Percentiles rank a stretch among this genome's conserved stretches.
Conservation (phyloP, 2,888 invertebrate species). For the Cheilosia vulpina region DNA sequence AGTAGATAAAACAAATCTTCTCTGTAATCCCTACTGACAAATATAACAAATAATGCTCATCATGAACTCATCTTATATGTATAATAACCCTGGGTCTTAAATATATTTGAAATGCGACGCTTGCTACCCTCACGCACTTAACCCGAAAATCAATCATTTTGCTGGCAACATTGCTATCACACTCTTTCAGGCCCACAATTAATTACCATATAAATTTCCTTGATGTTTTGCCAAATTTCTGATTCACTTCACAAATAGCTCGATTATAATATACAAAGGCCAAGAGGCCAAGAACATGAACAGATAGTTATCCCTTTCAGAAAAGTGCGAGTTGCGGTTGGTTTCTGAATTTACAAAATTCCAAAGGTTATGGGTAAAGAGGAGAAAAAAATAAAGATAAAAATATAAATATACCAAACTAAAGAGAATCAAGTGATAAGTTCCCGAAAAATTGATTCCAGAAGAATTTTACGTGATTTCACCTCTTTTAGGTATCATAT, state of each 20-base stretch:
- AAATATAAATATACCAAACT: constrained; percentile 22
- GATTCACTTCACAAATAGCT: constrained; percentile 54
- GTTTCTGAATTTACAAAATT: constrained; percentile 42
- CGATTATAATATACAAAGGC: constrained; percentile 24
- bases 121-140: constrained; percentile 45
- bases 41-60: constrained; percentile 50
- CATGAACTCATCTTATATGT: constrained; percentile 13
- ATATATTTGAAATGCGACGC: constrained; percentile 18
- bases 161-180: constrained; percentile 32
- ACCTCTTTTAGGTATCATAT: not conserved
- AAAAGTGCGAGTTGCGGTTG: constrained; percentile 40
- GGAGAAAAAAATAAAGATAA: constrained; percentile 10
- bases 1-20: constrained; percentile 18
- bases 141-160: constrained; percentile 56
- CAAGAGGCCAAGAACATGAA: constrained; percentile 11
- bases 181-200: constrained; percentile 47
- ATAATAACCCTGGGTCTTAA: constrained; percentile 14
- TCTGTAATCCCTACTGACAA: constrained; percentile 13
- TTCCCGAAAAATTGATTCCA: constrained; percentile 8
- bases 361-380: not conserved
- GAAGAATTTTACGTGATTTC: constrained; percentile 20
- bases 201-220: constrained; percentile 62
- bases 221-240: constrained; percentile 48
- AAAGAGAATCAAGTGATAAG: constrained; percentile 1
- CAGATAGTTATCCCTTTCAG: constrained; percentile 22